These are phyloP conservation scores for Leptestheria dahalacensis DNA, from an alignment of 1,140 invertebrate species.

Conservation along the genomic window DNA sequence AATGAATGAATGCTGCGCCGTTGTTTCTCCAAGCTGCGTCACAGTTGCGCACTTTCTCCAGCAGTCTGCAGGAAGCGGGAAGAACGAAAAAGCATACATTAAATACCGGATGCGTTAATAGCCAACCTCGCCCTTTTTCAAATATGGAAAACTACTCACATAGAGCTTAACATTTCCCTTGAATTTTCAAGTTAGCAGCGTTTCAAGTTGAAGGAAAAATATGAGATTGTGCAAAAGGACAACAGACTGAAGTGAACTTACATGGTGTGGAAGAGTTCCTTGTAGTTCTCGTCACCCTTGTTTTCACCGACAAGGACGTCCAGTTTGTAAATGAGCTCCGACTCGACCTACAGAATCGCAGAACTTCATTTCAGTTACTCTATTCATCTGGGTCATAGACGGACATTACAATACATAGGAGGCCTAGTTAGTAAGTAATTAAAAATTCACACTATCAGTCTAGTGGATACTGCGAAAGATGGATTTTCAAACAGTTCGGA, in stretches of 20 bases:
- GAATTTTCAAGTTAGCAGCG: neutral
- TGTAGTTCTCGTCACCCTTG: slow-evolving; percentile 84
- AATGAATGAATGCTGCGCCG: slow-evolving; percentile 77
- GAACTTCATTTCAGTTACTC: too few species aligned
- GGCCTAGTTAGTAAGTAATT: too few species aligned
- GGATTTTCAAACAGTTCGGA: too few species aligned
- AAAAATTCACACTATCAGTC: too few species aligned
- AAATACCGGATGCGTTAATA: too few species aligned
- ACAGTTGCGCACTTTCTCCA: slow-evolving; percentile 69
- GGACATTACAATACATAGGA: too few species aligned
- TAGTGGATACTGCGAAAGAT: too few species aligned
- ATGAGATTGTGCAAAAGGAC: neutral
- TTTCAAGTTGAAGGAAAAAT: slow-evolving; percentile 16
- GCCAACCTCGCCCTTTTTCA: too few species aligned
- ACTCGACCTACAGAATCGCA: slow-evolving; percentile 75
- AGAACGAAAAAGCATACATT: too few species aligned
- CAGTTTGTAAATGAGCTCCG: slow-evolving; percentile 80
- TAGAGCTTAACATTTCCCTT: slow-evolving; percentile 14
- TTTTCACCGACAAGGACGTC: slow-evolving; percentile 83
- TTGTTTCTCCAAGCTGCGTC: slow-evolving; percentile 78
- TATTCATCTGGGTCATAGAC: too few species aligned
- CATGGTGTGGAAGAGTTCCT: slow-evolving; percentile 83
- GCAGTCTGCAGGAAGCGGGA: slow-evolving; percentile 54
- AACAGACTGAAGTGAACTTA: slow-evolving; percentile 41
- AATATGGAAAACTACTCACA: slow-evolving; percentile 4